Evolutionary conservation across 1,140 invertebrate genomes (phyloP), one percentile per base, ranked within the genome.

Genomic region (Subanguina moxae): DNA sequence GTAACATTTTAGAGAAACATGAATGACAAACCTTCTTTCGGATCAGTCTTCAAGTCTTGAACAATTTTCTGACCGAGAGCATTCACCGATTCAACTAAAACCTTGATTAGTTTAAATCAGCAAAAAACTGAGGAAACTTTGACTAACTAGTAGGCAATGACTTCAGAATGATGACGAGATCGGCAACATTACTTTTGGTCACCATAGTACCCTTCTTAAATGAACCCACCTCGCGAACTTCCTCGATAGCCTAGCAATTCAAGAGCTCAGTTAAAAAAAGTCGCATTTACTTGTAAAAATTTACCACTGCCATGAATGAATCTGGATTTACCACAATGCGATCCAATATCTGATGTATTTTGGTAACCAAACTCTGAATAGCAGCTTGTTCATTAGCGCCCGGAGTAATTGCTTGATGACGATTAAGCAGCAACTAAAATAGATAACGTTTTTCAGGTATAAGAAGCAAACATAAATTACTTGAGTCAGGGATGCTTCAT

Each of bases 191-290:
- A 78, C 93, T 90, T 0, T 92, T 92, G 7, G 91, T 89, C 76
- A 96, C 88, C 90, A 97, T 96, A 11, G 94, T 97, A 0, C 93
- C 94, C 84, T 97, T 97, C 83, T 97, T 97, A 78, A 93, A 96
- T 0, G 93, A 94, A 0, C 94, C 94, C 32, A 70, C 64, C 65
- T 75, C 63, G 71, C 75, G 32, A 11, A 78, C 62, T 63, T 76
- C 74, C 32, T 78, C 72, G 61, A 76, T 76, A 27, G 72, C 73
- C 73, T 78, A 56, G 23, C 65, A 69, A 65, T 28, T 63, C n/a
- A n/a, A n/a, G n/a, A n/a, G 38, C 23, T 15, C 1, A 1, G n/a
- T 52, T 52, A 52, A 64, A 64, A 7, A n/a, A n/a, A n/a, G n/a
- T n/a, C n/a, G n/a, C n/a, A 64, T 28, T 19, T 64, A n/a, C 3